Percentiles rank a stretch among this genome's conserved stretches.
phyloP scores from a whole-genome alignment of 92 coral and sea anemone species.

The Paragorgia papillata region DNA sequence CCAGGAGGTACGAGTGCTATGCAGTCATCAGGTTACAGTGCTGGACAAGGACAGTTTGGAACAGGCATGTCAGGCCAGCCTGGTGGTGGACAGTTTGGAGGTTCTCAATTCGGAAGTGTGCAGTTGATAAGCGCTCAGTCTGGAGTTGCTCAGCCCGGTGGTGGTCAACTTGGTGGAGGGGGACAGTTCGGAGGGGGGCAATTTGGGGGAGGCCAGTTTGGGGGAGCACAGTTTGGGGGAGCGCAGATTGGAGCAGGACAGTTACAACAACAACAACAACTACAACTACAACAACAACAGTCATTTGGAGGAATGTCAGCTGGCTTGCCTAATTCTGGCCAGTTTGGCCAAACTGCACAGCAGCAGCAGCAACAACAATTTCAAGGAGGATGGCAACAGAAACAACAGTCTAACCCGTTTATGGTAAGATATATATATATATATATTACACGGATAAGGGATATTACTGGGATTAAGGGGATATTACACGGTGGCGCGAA shows the following conservation, averaged over 20 bases:
- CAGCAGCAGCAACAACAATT: slow-evolving; percentile 79
- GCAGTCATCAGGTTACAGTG: slow-evolving; percentile 50
- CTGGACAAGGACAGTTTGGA: slow-evolving; percentile 30
- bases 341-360: slow-evolving; percentile 74
- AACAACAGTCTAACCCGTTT: slow-evolving; percentile 87
- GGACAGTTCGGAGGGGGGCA: slow-evolving; percentile 59
- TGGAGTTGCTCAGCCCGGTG: slow-evolving; percentile 40
- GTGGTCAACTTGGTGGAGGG: slow-evolving; percentile 50
- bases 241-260: slow-evolving; percentile 46
- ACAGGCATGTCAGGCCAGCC: slow-evolving; percentile 29
- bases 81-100: slow-evolving; percentile 55
- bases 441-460: no score
- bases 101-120: slow-evolving; percentile 46
- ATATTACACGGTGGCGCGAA: no score
- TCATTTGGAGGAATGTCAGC: slow-evolving; percentile 61
- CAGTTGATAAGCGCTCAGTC: slow-evolving; percentile 67
- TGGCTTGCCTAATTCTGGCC: slow-evolving; percentile 59
- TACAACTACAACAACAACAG: slow-evolving; percentile 44
- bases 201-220: slow-evolving; percentile 49
- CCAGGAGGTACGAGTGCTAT: slow-evolving; percentile 63
- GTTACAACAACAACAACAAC: not conserved
- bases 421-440: slow-evolving; percentile 81
- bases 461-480: not conserved
- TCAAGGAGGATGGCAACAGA: slow-evolving; percentile 91
- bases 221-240: slow-evolving; percentile 57